Evolutionary conservation across 1,140 invertebrate species (phyloP), one percentile per base, ranked within the genome.

Genomic region (Anagrus nilaparvatae): DNA sequence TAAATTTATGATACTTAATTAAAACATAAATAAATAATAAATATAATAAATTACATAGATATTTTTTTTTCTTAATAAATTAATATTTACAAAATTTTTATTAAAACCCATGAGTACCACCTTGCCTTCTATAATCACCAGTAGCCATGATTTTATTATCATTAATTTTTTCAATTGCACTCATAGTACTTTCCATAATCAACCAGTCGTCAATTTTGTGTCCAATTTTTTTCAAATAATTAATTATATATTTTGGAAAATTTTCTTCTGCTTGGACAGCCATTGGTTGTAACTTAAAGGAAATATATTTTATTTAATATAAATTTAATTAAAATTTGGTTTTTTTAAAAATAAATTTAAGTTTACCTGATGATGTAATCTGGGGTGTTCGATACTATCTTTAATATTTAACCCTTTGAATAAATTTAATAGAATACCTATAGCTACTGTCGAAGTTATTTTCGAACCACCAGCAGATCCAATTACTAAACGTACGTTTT

Each of bases 381-480:
- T 50, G 10, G 10, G 28, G 3, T 28, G 32, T 25, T 61, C 55
- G 34, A 59, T 8, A 10, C 54, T 49, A 34, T 54, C 31, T 34
- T 51, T 57, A 17, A 60, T 43, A 14, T 52, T 39, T 12, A 59
- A 52, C 8, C 37, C 45, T 0, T 18, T 31, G 49, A 50, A 60
- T n/a, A 60, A 48, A 46, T 56, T 56, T 9, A 52, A 49, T 19
- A 48, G 47, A 53, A 70, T 69, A 64, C 84, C 84, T 56, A 77
- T 65, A 2, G 87, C 79, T 0, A 81, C 76, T 46, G 81, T 73
- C 3, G 84, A 82, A 0, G 85, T 89, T 21, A 97, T 95, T 59
- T 80, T 83, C 0, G 84, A 80, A 1, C 91, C 92, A 6, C 92
- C 92, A 1, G 88, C 83, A 1, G 78, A 86, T 16, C 91, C 91